Conservation (phyloP, 2,113 vertebrate genomes). For the Seriola quinqueradiata region DNA sequence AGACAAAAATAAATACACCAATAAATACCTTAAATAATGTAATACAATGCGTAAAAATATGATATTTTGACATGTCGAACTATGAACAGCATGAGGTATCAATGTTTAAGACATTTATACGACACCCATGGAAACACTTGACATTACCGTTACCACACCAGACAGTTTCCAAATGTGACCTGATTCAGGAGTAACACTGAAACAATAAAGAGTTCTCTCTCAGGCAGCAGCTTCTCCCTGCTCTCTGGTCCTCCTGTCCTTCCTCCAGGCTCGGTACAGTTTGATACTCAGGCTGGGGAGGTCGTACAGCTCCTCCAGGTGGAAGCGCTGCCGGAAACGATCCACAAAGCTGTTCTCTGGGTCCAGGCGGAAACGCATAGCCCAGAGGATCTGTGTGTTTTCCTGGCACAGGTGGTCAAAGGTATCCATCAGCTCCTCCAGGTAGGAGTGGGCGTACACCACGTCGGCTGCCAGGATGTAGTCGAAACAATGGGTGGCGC, state of each 20-base stretch:
- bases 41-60: conserved; percentile 13
- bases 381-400: conserved; percentile 93
- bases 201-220: not conserved
- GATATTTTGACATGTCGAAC: not conserved
- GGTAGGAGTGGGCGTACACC: conserved; percentile 92
- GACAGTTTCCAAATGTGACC: not conserved
- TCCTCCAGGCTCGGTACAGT: conserved; percentile 90
- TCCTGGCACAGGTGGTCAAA: conserved; percentile 92
- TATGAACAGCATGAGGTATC: not conserved
- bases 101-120: not conserved
- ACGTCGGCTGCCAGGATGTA: conserved; percentile 96
- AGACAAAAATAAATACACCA: not conserved
- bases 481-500: conserved; percentile 86
- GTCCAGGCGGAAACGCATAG: conserved; percentile 93
- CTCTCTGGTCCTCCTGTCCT: conserved; percentile 57
- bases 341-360: conserved; percentile 92
- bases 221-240: conserved; percentile 45
- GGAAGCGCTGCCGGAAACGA: conserved; percentile 88
- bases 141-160: not conserved
- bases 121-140: not conserved
- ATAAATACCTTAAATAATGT: not conserved
- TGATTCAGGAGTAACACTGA: not conserved
- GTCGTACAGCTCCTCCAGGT: conserved; percentile 89
- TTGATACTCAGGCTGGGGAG: conserved; percentile 93
- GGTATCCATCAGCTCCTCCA: conserved; percentile 92